These are phyloP conservation scores for Gracilinanus agilis DNA, from an alignment of 2,113 vertebrate species.

Conservation along the genomic window DNA sequence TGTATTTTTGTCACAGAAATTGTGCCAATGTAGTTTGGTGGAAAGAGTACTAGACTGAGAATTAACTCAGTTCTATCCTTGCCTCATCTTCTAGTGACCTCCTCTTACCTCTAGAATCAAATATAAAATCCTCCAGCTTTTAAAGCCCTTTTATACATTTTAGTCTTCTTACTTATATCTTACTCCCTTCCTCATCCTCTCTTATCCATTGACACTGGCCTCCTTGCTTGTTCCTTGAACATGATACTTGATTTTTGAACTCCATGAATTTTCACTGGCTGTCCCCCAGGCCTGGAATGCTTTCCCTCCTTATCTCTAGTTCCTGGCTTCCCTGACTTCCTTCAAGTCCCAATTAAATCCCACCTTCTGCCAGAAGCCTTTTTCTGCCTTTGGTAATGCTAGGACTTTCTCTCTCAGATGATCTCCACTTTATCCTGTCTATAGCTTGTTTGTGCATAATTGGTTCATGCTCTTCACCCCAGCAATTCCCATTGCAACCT, in stretches of 20 bases:
- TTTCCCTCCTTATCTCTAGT: not conserved
- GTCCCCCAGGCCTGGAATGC: not conserved
- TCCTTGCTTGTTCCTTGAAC: not conserved
- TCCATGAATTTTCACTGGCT: not conserved
- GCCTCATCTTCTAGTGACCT: not conserved
- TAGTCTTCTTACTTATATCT: not conserved
- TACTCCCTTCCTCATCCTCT: not conserved
- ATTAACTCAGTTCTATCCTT: not conserved
- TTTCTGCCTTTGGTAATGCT: not conserved
- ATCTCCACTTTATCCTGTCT: not conserved
- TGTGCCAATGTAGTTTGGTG: not conserved
- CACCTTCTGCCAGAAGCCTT: no score
- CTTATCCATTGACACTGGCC: not conserved
- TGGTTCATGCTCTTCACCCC: not conserved
- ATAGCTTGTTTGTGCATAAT: not conserved
- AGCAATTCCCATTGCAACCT: not conserved
- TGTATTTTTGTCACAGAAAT: not conserved
- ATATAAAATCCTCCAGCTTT: not conserved
- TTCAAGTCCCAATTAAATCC: not conserved
- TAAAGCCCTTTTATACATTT: not conserved
- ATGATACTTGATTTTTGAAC: not conserved
- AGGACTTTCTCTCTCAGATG: not conserved
- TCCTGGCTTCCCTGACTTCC: constrained; percentile 2
- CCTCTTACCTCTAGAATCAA: not conserved
- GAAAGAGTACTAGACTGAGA: not conserved